These are phyloP conservation scores for Temnothorax curvispinosus DNA, from an alignment of 1,140 invertebrate genomes.

Conservation along the genomic window DNA sequence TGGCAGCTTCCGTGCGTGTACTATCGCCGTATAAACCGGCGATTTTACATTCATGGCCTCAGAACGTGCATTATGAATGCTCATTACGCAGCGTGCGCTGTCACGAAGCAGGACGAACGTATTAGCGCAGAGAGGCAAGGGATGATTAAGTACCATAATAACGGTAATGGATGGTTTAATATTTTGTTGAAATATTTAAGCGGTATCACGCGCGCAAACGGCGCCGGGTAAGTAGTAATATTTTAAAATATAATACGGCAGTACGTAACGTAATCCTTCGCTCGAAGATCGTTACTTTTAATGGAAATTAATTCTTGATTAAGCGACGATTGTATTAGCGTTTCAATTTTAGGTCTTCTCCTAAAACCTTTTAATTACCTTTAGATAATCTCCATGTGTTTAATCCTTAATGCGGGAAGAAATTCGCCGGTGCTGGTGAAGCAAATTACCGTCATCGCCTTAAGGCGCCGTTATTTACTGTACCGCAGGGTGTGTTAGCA, in stretches of 20 bases:
- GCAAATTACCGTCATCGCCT: slow-evolving; percentile 46
- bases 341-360: not conserved
- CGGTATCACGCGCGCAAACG: not conserved
- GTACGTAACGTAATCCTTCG: not conserved
- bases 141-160: slow-evolving; percentile 45
- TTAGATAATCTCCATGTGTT: slow-evolving; percentile 22
- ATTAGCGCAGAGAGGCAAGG: slow-evolving; percentile 13
- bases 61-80: slow-evolving; percentile 22
- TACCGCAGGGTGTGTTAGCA: slow-evolving; percentile 11
- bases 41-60: slow-evolving; percentile 41
- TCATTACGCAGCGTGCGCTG: slow-evolving; percentile 19
- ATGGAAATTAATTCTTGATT: slow-evolving; percentile 20
- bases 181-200: slow-evolving; percentile 43
- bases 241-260: not conserved
- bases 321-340: not conserved
- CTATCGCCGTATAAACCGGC: not conserved
- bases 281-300: not conserved
- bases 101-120: slow-evolving; percentile 36
- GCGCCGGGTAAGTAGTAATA: not conserved
- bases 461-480: slow-evolving; percentile 31
- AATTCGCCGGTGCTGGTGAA: slow-evolving; percentile 23
- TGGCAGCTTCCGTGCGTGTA: not conserved
- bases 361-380: not conserved
- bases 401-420: slow-evolving; percentile 42
- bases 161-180: slow-evolving; percentile 32